A percentile compares a stretch with the other conserved stretches of the same genome.
These are phyloP conservation scores for Dasyurus viverrinus DNA, from an alignment of 2,113 vertebrate genomes.

Conservation along the genomic window DNA sequence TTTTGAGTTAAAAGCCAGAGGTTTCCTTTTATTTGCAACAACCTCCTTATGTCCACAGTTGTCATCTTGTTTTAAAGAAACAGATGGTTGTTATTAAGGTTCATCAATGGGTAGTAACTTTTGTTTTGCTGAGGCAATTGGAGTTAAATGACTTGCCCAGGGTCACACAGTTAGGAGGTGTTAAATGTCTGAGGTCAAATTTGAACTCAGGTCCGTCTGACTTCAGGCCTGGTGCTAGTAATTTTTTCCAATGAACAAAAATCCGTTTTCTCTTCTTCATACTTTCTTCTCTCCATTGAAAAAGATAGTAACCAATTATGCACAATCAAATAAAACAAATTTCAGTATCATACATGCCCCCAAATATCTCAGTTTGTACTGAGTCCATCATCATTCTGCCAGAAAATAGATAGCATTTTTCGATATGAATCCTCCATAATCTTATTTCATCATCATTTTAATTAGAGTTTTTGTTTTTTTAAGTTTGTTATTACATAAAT, in stretches of 20 bases:
- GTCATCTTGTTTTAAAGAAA: neutral
- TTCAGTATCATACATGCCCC: neutral
- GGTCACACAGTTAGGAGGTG: too few species aligned
- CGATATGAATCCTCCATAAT: neutral
- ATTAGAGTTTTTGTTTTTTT: neutral
- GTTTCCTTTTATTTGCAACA: conserved; percentile 34
- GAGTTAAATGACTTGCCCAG: too few species aligned
- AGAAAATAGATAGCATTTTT: neutral
- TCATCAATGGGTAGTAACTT: neutral
- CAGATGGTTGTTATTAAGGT: neutral
- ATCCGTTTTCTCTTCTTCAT: neutral
- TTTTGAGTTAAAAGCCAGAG: conserved; percentile 43
- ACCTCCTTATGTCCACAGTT: neutral
- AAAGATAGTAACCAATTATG: neutral
- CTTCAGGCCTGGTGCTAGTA: too few species aligned
- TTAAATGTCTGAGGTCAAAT: too few species aligned
- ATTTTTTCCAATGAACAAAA: neutral
- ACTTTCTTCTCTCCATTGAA: neutral
- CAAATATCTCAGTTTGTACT: neutral
- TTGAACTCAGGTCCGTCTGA: too few species aligned
- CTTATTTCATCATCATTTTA: neutral
- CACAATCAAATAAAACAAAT: neutral
- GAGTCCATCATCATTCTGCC: neutral
- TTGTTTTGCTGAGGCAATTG: too few species aligned
- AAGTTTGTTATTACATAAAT: neutral